phyloP scores from a whole-genome alignment of 2,113 vertebrate species.

The Aythya baeri region DNA sequence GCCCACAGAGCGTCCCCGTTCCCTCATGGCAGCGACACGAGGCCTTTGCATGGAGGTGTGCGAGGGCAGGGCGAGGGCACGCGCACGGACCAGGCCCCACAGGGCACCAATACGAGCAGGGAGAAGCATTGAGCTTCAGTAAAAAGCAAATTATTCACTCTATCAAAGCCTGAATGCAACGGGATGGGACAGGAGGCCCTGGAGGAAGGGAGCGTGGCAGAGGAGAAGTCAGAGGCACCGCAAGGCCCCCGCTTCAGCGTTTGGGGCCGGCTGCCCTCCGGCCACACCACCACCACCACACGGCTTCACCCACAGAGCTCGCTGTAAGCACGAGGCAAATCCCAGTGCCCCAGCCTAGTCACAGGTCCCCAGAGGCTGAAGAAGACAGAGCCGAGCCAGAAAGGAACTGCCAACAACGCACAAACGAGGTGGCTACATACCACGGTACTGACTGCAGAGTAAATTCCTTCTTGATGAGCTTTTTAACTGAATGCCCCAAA shows the following conservation, averaged over 20 bases:
- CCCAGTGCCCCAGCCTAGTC: background rate
- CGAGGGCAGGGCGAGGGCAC: background rate
- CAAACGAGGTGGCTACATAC: background rate
- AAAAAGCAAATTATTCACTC: background rate
- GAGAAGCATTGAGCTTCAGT: background rate
- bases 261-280: background rate
- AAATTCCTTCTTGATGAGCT: constrained; percentile 25
- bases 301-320: background rate
- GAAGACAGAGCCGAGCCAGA: background rate
- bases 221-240: background rate
- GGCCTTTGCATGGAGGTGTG: background rate
- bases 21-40: background rate
- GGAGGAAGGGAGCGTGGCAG: background rate
- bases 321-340: background rate
- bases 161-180: fast-evolving
- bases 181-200: background rate
- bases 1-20: background rate
- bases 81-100: fast-evolving
- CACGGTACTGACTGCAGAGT: background rate
- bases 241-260: background rate
- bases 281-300: background rate
- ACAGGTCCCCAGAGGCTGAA: background rate
- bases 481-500: background rate
- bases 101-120: background rate
- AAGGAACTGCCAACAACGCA: background rate